A percentile compares a stretch with the other conserved stretches of the same genome.
These are phyloP conservation scores for Scyliorhinus canicula DNA, from an alignment of 2,797 vertebrate species.

Conservation along the genomic window DNA sequence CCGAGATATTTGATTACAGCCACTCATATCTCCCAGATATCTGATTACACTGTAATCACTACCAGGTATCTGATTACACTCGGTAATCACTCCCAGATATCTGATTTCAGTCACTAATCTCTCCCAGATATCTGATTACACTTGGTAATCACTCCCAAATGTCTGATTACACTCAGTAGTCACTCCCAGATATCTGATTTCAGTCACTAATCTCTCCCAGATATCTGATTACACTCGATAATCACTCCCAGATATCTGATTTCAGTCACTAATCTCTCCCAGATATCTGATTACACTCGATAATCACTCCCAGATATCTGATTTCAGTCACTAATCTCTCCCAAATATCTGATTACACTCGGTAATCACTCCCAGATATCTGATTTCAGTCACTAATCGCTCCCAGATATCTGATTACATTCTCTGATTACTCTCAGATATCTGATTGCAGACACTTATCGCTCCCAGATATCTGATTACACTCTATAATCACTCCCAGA, in stretches of 20 bases:
- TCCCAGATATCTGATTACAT: background rate
- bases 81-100: background rate
- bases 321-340: background rate
- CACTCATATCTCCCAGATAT: too few species aligned
- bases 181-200: background rate
- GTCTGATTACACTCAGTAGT: background rate
- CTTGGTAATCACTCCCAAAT: background rate
- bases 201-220: background rate
- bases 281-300: background rate
- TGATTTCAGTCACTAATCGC: background rate
- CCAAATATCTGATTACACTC: background rate
- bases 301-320: background rate
- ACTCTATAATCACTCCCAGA: background rate
- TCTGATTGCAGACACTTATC: background rate
- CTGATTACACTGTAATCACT: background rate
- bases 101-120: background rate
- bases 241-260: background rate
- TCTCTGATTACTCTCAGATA: background rate
- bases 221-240: background rate
- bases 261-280: background rate
- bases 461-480: too few species aligned
- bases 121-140: background rate
- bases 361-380: too few species aligned
- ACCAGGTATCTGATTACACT: background rate
- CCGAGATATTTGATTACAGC: background rate